These are phyloP conservation scores for Cylindroiulus punctatus DNA, from an alignment of 2,888 invertebrate genomes.

Conservation along the genomic window DNA sequence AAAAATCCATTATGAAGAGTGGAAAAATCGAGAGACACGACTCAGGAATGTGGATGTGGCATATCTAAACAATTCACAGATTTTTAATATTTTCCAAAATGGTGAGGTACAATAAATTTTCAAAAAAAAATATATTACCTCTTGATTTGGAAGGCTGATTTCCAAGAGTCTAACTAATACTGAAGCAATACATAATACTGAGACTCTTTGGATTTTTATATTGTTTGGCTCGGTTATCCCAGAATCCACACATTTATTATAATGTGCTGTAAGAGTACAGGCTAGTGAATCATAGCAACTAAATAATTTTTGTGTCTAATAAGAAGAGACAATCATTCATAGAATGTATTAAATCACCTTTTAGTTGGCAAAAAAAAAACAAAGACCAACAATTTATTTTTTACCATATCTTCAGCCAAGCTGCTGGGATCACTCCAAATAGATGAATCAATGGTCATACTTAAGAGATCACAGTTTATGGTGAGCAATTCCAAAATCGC, in stretches of 20 bases:
- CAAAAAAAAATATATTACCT: background rate
- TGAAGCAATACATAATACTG: background rate
- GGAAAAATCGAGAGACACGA: background rate
- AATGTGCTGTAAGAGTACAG: background rate
- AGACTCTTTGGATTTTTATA: background rate
- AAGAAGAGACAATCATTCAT: background rate
- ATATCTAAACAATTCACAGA: background rate
- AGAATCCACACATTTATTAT: background rate
- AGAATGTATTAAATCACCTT: too few relatives aligned
- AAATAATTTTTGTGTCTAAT: background rate
- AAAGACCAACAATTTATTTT: background rate
- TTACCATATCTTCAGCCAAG: background rate
- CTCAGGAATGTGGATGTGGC: background rate
- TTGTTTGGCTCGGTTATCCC: background rate
- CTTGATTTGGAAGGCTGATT: background rate
- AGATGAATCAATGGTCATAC: background rate
- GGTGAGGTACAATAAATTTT: background rate
- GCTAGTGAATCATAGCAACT: background rate
- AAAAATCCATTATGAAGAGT: background rate
- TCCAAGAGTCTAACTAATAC: conserved; percentile 13
- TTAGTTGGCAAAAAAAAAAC: background rate
- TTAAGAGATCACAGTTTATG: background rate
- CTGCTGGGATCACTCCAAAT: conserved; percentile 15
- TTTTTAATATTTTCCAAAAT: background rate
- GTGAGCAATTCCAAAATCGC: conserved; percentile 35